Evolutionary conservation across 2,888 invertebrate genomes (phyloP).

Genomic region (Sisyra nigra): DNA sequence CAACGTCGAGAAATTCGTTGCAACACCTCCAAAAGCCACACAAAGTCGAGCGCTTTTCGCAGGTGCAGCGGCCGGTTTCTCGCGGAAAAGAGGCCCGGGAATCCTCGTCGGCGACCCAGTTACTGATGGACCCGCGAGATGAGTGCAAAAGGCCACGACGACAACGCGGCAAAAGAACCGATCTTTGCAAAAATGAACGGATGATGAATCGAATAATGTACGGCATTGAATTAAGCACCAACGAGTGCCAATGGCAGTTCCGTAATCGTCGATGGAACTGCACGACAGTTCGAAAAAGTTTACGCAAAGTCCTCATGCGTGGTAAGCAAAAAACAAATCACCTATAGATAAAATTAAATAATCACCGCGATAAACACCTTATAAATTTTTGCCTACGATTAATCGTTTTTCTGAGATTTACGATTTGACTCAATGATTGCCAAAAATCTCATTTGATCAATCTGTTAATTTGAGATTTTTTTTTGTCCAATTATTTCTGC

Average conservation of each 20-base stretch:
- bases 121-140: constrained; percentile 76
- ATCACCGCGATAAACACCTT: not conserved
- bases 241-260: constrained; percentile 80
- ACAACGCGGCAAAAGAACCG: constrained; percentile 17
- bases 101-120: constrained; percentile 48
- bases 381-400: not conserved
- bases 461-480: too few species aligned
- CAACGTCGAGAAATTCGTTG: too few species aligned
- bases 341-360: not conserved
- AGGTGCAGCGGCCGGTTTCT: too few species aligned
- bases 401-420: not conserved
- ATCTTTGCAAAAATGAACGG: constrained; percentile 74
- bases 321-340: constrained; percentile 36
- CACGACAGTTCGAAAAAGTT: constrained; percentile 60
- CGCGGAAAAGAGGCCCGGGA: too few species aligned
- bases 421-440: not conserved
- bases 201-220: constrained; percentile 69
- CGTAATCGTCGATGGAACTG: constrained; percentile 79
- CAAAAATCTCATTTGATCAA: not conserved
- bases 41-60: too few species aligned
- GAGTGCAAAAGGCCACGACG: constrained; percentile 76
- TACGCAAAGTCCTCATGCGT: constrained; percentile 71
- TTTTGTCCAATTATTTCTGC: too few species aligned
- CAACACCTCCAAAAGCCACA: too few species aligned
- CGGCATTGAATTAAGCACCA: constrained; percentile 68